Evolutionary conservation across 2,888 invertebrate species (phyloP).

Genomic region (Deilephila elpenor): DNA sequence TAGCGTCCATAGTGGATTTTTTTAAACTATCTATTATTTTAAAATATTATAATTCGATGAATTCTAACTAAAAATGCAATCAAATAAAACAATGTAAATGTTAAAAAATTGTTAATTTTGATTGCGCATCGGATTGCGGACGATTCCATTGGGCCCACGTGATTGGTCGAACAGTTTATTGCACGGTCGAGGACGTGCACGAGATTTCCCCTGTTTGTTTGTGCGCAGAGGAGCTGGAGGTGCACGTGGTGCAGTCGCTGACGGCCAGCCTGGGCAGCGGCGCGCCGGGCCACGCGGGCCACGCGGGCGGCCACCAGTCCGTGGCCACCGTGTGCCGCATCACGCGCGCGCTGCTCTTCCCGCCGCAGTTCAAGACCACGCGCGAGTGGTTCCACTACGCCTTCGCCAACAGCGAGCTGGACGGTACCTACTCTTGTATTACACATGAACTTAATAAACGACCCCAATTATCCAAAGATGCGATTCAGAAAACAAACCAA

Average conservation of each 20-base stretch:
- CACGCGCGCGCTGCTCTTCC: constrained; percentile 95
- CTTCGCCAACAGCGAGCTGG: constrained; percentile 96
- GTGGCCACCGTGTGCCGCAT: constrained; percentile 98
- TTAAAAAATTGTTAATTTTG: background rate
- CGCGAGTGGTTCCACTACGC: constrained; percentile 99
- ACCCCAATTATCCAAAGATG: too few relatives aligned
- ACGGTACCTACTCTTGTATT: constrained; percentile 88
- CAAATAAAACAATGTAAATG: background rate
- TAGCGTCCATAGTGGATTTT: too few relatives aligned
- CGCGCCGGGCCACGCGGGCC: constrained; percentile 78
- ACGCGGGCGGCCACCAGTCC: constrained; percentile 88
- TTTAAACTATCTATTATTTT: too few relatives aligned
- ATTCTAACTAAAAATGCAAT: too few relatives aligned
- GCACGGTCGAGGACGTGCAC: too few relatives aligned
- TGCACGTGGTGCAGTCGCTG: constrained; percentile 95
- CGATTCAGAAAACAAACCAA: too few relatives aligned
- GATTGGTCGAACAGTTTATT: too few relatives aligned
- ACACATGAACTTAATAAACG: too few relatives aligned
- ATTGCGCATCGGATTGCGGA: too few relatives aligned
- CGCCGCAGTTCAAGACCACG: constrained; percentile 96
- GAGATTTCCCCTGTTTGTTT: too few relatives aligned
- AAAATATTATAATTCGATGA: too few relatives aligned
- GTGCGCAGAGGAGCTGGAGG: constrained; percentile 84
- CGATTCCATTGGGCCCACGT: too few relatives aligned
- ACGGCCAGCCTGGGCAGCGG: constrained; percentile 91